Evolutionary conservation across 2,797 vertebrate species (phyloP).

Genomic region (Eutrigla gurnardus): DNA sequence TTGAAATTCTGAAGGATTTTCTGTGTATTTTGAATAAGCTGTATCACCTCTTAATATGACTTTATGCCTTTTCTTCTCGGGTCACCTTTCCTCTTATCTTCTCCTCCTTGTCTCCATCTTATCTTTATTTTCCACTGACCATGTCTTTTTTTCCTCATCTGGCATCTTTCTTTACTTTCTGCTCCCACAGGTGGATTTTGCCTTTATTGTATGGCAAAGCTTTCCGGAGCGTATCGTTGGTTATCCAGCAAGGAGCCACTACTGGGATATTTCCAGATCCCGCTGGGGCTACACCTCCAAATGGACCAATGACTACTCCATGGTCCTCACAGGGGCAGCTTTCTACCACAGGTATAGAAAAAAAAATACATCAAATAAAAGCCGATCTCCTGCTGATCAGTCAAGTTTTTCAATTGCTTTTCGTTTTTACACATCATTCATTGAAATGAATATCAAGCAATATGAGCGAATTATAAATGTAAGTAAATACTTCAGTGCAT

Average conservation of each 20-base stretch:
- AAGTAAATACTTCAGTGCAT: neutral
- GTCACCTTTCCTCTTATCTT: neutral
- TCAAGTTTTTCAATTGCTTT: neutral
- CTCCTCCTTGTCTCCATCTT: neutral
- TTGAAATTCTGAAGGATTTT: conserved; percentile 7
- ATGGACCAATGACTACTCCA: conserved; percentile 88
- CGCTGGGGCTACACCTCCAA: conserved; percentile 92
- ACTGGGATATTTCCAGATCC: conserved; percentile 87
- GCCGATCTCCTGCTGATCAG: neutral
- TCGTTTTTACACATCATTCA: neutral
- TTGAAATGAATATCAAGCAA: neutral
- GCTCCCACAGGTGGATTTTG: conserved; percentile 90
- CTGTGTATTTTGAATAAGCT: neutral
- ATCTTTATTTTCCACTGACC: neutral
- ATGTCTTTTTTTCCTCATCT: neutral
- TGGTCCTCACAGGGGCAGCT: conserved; percentile 87
- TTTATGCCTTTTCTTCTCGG: neutral
- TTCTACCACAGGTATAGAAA: conserved; percentile 85
- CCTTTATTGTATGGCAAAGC: conserved; percentile 91
- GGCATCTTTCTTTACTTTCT: neutral
- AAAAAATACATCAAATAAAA: neutral
- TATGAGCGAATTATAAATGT: neutral
- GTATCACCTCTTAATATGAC: neutral
- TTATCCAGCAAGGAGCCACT: conserved; percentile 89
- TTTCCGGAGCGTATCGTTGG: conserved; percentile 94